Conservation (phyloP, 2,797 vertebrate genomes). For the Orientallactaga sibirica region DNA sequence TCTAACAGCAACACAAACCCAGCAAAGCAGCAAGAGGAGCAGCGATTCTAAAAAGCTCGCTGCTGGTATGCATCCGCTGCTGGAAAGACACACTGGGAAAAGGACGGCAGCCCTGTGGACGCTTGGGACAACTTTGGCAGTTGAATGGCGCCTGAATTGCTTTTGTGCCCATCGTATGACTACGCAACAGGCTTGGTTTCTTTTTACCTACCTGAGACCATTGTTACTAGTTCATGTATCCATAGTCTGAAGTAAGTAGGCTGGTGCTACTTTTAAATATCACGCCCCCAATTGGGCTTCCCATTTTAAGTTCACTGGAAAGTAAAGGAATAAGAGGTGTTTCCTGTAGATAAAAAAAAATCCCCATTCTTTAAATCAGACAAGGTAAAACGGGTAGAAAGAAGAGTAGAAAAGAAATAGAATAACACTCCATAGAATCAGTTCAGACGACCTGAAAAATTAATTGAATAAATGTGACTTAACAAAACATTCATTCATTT, state of each 20-base stretch:
- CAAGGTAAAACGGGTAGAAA: background rate
- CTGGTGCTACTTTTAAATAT: background rate
- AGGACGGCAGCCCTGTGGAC: background rate
- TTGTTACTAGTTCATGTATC: background rate
- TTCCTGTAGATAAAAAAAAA: background rate
- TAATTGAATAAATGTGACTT: too few species aligned
- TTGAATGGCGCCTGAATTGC: too few species aligned
- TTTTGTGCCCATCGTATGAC: background rate
- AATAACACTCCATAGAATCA: background rate
- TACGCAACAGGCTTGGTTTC: background rate
- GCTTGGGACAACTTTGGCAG: accelerated
- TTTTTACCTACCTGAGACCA: background rate
- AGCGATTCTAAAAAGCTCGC: background rate
- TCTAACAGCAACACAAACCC: background rate
- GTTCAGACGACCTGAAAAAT: background rate
- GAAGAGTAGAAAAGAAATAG: background rate
- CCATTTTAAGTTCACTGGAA: background rate
- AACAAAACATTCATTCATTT: too few species aligned
- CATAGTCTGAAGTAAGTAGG: background rate
- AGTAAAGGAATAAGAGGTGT: too few species aligned
- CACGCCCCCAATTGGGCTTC: background rate
- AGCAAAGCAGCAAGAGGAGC: background rate
- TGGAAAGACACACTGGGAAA: background rate
- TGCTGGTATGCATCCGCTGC: accelerated
- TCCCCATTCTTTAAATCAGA: background rate